Conservation (phyloP, 2,113 vertebrate species). For the Thamnaconus septentrionalis region DNA sequence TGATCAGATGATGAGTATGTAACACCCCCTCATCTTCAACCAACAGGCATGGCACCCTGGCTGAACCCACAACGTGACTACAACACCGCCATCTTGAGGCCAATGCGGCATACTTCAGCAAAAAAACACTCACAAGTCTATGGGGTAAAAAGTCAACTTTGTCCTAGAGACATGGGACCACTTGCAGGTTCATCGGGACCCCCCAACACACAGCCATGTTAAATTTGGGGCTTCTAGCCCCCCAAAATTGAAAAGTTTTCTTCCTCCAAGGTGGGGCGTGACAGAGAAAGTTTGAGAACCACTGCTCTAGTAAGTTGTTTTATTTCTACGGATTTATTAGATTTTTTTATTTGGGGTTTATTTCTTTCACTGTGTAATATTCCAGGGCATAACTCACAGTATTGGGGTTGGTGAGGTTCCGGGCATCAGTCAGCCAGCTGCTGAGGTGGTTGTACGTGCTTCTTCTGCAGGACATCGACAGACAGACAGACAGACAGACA, state of each 20-base stretch:
- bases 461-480: constrained; percentile 80
- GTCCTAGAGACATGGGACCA: too few species aligned
- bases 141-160: too few species aligned
- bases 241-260: neutral
- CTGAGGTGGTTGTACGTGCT: constrained; percentile 99
- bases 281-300: too few species aligned
- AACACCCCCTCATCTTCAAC: neutral
- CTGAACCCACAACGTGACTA: neutral
- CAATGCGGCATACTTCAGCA: neutral
- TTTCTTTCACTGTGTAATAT: neutral
- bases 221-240: too few species aligned
- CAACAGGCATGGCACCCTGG: neutral
- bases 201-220: too few species aligned
- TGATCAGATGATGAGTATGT: constrained; percentile 1
- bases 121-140: neutral
- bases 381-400: constrained; percentile 82
- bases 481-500: constrained; percentile 13
- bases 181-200: too few species aligned
- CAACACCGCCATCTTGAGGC: constrained; percentile 24
- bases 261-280: too few species aligned
- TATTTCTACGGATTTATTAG: too few species aligned
- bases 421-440: constrained; percentile 98
- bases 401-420: constrained; percentile 99
- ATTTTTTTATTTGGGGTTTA: too few species aligned
- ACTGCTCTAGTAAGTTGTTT: too few species aligned